Percentiles rank a stretch among this genome's conserved stretches.
Conservation (phyloP, 2,113 vertebrate genomes). For the Polypterus senegalus region DNA sequence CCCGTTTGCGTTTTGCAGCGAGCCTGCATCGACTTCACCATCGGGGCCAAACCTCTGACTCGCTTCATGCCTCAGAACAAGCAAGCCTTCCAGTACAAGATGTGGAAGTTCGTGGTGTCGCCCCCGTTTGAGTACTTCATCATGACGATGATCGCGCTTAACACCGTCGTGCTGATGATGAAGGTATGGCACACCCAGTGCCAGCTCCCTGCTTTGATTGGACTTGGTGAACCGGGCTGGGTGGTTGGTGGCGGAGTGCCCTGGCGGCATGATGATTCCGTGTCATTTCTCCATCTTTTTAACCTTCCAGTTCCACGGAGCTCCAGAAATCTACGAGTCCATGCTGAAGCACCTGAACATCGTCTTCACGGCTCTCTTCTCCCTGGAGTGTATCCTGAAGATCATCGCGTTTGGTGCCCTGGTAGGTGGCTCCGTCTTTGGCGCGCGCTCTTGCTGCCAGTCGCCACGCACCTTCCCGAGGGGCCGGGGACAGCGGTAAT, state of each 20-base stretch:
- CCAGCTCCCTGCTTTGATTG: background rate
- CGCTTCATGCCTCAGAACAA: slow-evolving; percentile 91
- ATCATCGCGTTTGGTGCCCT: slow-evolving; percentile 87
- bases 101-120: slow-evolving; percentile 94
- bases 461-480: no score
- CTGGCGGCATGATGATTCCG: background rate
- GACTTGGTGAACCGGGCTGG: background rate
- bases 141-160: slow-evolving; percentile 96
- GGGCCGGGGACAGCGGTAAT: no score
- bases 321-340: slow-evolving; percentile 72
- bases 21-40: slow-evolving; percentile 93
- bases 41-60: slow-evolving; percentile 86
- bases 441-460: background rate
- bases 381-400: slow-evolving; percentile 87
- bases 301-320: slow-evolving; percentile 68
- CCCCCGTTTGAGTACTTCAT: slow-evolving; percentile 93
- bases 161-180: slow-evolving; percentile 97
- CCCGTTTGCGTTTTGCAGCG: slow-evolving; percentile 49
- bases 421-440: slow-evolving; percentile 45
- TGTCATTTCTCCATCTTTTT: slow-evolving; percentile 4
- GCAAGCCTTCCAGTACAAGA: slow-evolving; percentile 88
- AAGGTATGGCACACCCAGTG: slow-evolving; percentile 54
- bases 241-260: background rate
- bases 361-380: slow-evolving; percentile 89
- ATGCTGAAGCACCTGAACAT: slow-evolving; percentile 92